phyloP scores from a whole-genome alignment of 2,113 vertebrate genomes.

The Corydoras maculifer region DNA sequence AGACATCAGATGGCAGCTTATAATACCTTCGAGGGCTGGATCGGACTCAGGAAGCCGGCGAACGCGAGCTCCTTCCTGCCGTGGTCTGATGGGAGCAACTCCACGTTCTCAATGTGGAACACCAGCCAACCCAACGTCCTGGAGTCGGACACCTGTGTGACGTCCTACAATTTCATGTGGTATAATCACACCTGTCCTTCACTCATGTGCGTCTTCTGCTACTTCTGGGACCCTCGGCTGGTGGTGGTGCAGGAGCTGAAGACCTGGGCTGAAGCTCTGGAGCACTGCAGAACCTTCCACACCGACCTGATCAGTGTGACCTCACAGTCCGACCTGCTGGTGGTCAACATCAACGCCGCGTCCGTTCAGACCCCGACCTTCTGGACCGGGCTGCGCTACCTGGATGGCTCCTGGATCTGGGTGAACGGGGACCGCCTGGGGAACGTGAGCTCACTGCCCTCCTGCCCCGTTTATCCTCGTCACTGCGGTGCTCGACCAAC shows the following conservation, averaged over 20 bases:
- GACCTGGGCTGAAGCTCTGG: slow-evolving; percentile 8
- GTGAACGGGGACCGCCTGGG: neutral
- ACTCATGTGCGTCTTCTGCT: neutral
- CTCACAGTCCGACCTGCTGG: neutral
- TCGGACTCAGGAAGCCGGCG: no score
- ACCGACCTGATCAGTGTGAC: slow-evolving; percentile 9
- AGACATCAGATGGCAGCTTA: no score
- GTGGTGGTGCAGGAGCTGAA: slow-evolving; percentile 13
- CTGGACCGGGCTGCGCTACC: slow-evolving; percentile 8
- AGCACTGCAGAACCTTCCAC: slow-evolving; percentile 5
- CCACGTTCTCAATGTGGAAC: no score
- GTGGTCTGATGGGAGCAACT: no score
- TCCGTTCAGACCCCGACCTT: neutral
- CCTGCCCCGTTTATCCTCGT: neutral
- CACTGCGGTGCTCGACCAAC: neutral
- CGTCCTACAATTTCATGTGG: no score
- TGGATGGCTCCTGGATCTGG: slow-evolving; percentile 12
- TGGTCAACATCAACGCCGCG: neutral
- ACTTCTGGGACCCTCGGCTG: neutral
- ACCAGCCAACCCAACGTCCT: no score
- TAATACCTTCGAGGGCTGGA: no score
- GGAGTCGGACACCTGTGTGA: no score
- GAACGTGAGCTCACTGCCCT: neutral
- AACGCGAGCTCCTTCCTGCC: no score
- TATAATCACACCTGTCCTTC: no score